phyloP scores from a whole-genome alignment of 2,888 invertebrate genomes.

The Mimachlamys varia region DNA sequence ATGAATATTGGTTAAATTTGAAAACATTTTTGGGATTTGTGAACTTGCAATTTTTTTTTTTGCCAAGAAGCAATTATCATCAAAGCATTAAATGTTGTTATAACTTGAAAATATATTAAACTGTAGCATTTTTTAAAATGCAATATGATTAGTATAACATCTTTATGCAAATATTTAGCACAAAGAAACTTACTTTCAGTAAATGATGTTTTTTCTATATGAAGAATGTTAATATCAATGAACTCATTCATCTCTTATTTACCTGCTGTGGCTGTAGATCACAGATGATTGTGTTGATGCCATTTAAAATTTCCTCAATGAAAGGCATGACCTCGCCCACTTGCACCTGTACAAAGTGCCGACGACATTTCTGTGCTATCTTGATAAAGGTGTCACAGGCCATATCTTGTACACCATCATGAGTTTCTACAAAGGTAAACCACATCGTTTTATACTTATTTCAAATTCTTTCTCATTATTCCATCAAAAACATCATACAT shows the following conservation, averaged over 20 bases:
- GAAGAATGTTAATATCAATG: neutral
- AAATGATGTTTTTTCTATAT: neutral
- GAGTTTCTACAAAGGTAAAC: conserved; percentile 88
- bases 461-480: neutral
- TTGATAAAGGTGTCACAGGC: conserved; percentile 99
- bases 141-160: neutral
- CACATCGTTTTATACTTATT: neutral
- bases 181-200: neutral
- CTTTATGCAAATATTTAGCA: neutral
- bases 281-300: conserved; percentile 98
- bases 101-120: neutral
- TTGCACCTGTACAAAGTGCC: conserved; percentile 98
- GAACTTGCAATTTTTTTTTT: too few species aligned
- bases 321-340: conserved; percentile 98
- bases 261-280: conserved; percentile 99
- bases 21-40: too few species aligned
- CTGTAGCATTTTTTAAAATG: neutral
- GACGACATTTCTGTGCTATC: conserved; percentile 98
- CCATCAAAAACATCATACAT: neutral
- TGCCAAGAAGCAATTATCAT: too few species aligned
- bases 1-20: too few species aligned
- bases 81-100: neutral
- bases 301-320: conserved; percentile 98
- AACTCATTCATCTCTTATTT: conserved; percentile 49
- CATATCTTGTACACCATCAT: conserved; percentile 99